A percentile compares a stretch with the other conserved stretches of the same genome.
Conservation (phyloP, 2,797 vertebrate species). For the Pitangus sulphuratus region DNA sequence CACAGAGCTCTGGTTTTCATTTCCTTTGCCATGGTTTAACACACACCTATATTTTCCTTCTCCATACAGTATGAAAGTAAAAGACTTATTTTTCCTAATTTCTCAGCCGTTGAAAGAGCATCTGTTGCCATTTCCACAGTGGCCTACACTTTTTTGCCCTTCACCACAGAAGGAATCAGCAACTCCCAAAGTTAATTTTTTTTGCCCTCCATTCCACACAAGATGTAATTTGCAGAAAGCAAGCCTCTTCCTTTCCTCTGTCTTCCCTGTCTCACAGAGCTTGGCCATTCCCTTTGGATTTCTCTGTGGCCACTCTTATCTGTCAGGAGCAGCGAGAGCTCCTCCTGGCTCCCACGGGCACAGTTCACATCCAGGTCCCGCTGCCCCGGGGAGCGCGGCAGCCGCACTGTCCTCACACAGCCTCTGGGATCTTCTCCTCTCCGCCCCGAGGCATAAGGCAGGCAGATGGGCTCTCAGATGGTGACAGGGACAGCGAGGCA, state of each 20-base stretch:
- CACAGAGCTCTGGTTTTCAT: neutral
- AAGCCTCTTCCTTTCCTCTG: neutral
- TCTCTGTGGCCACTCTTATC: neutral
- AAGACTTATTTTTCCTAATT: neutral
- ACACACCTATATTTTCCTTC: neutral
- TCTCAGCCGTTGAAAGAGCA: neutral
- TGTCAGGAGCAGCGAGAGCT: neutral
- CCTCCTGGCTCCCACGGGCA: fast-evolving
- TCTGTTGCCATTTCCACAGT: neutral
- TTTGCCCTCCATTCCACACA: neutral
- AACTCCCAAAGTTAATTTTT: neutral
- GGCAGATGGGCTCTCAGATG: constrained; percentile 44
- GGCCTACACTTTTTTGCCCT: neutral
- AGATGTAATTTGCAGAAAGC: neutral
- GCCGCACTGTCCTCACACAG: neutral
- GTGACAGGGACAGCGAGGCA: constrained; percentile 1
- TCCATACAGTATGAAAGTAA: neutral
- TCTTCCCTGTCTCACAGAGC: fast-evolving
- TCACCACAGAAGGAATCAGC: neutral
- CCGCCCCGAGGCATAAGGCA: neutral
- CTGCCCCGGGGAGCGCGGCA: neutral
- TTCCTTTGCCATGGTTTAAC: neutral
- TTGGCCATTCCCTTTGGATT: neutral
- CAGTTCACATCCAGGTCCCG: neutral
- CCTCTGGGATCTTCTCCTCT: neutral